Conservation (phyloP, 2,113 vertebrate species). For the Phasianus colchicus region DNA sequence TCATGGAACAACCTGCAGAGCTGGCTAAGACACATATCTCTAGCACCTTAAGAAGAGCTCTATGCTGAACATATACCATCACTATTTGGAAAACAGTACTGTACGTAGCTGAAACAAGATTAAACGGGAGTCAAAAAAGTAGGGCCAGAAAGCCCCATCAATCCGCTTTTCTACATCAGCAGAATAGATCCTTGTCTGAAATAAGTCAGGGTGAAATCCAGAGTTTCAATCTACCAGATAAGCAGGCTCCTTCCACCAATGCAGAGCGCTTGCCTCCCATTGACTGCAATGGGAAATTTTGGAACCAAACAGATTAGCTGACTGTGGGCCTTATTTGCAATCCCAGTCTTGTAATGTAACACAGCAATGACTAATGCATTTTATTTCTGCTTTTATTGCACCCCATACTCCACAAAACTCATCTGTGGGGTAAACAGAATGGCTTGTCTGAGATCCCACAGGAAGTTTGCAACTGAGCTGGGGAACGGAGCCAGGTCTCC, state of each 20-base stretch:
- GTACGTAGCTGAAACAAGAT: background rate
- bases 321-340: background rate
- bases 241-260: background rate
- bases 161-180: background rate
- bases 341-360: background rate
- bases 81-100: background rate
- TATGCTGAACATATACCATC: background rate
- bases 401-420: constrained; percentile 18
- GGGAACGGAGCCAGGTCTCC: background rate
- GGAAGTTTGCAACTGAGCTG: constrained; percentile 17
- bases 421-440: constrained; percentile 2
- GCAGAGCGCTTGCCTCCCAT: background rate
- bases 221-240: background rate
- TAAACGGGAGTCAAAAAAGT: background rate
- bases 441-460: background rate
- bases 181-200: background rate
- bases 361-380: background rate
- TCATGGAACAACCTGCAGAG: too few species aligned
- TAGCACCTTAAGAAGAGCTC: background rate
- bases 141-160: background rate
- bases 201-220: background rate
- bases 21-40: background rate
- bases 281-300: background rate
- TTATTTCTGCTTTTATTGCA: constrained; percentile 26
- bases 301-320: background rate